phyloP scores from a whole-genome alignment of 2,888 invertebrate species.

The Agrypnus murinus region DNA sequence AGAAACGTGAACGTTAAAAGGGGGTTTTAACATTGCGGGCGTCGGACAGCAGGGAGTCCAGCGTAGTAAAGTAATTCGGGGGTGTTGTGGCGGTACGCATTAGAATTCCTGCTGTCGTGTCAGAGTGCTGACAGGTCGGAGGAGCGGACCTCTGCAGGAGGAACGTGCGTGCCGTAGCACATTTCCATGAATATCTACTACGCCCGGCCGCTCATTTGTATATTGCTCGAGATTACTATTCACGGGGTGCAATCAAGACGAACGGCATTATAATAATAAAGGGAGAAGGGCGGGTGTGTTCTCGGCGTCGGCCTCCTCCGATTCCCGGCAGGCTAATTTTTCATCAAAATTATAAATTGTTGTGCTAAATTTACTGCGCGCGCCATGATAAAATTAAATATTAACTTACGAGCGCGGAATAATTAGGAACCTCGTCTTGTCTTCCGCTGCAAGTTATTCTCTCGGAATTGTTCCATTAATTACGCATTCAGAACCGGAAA shows the following conservation, averaged over 20 bases:
- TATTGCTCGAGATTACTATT: constrained; percentile 50
- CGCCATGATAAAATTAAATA: constrained; percentile 67
- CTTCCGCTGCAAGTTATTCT: constrained; percentile 63
- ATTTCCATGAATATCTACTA: constrained; percentile 45
- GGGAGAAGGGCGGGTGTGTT: constrained; percentile 17
- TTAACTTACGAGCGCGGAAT: constrained; percentile 67
- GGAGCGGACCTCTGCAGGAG: constrained; percentile 20
- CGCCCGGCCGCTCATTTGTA: constrained; percentile 51
- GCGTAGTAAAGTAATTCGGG: constrained; percentile 35
- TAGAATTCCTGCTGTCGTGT: constrained; percentile 43
- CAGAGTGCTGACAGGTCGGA: constrained; percentile 40
- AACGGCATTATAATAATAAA: constrained; percentile 53
- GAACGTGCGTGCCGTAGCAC: constrained; percentile 43
- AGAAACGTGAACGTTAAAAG: constrained; percentile 21
- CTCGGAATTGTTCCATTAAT: constrained; percentile 66
- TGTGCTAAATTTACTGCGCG: constrained; percentile 64
- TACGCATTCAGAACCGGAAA: constrained; percentile 62
- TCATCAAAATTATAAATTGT: constrained; percentile 67
- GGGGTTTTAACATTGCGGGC: background rate
- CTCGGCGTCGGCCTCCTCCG: constrained; percentile 45
- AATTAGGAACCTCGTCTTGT: constrained; percentile 62
- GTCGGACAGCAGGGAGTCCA: constrained; percentile 33
- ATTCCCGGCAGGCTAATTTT: constrained; percentile 64
- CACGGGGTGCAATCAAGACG: constrained; percentile 51
- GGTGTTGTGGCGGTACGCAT: constrained; percentile 33